A percentile compares a stretch with the other conserved stretches of the same genome.
These are phyloP conservation scores for Acrocyrtus sp. DNA, from an alignment of 2,888 invertebrate species.

Conservation along the genomic window DNA sequence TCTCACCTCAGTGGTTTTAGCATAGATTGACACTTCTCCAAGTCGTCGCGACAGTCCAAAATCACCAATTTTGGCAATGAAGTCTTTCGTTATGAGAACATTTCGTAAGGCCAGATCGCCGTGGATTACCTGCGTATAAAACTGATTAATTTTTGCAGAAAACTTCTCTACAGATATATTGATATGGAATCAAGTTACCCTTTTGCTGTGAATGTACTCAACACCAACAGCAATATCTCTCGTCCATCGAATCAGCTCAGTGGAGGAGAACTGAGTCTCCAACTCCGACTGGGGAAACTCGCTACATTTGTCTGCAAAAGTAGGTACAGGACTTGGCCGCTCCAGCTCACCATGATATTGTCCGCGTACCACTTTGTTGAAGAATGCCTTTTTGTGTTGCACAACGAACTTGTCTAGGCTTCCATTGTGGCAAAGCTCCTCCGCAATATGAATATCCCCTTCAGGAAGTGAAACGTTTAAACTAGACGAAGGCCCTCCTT, in stretches of 20 bases:
- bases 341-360: background rate
- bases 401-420: constrained; percentile 36
- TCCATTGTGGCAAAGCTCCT: constrained; percentile 51
- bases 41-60: constrained; percentile 50
- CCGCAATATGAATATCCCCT: constrained; percentile 46
- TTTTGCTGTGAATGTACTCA: constrained; percentile 32
- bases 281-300: too few species aligned
- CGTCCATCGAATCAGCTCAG: constrained; percentile 13
- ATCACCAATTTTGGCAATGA: constrained; percentile 50
- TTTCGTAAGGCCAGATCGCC: constrained; percentile 51
- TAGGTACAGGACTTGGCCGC: background rate
- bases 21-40: constrained; percentile 36
- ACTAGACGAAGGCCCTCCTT: too few species aligned
- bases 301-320: too few species aligned
- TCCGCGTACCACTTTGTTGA: constrained; percentile 6
- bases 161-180: too few species aligned
- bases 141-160: too few species aligned
- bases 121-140: constrained; percentile 53
- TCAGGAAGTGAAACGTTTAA: background rate
- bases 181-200: constrained; percentile 5
- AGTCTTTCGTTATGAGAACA: constrained; percentile 27
- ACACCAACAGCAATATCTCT: constrained; percentile 45
- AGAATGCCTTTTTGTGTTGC: background rate
- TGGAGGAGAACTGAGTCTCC: too few species aligned
- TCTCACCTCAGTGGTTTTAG: constrained; percentile 15